Base-by-base conservation (phyloP, 2,113 vertebrate genomes). In the Melospiza georgiana region DNA sequence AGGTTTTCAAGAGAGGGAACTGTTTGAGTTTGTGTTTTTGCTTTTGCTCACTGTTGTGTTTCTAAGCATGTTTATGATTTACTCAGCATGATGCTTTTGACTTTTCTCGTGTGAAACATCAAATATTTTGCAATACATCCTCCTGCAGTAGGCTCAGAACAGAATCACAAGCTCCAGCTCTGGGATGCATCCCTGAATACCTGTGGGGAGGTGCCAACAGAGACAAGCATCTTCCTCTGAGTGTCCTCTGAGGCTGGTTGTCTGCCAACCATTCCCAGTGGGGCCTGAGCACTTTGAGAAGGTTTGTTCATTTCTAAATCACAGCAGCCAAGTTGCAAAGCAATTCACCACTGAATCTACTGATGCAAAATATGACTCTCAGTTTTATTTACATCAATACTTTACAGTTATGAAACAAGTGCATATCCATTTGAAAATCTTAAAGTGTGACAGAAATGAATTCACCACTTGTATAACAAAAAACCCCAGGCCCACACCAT, bases 41-140 rank as follows among this genome's bases (percentile, higher is more conserved):
- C 55, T 88, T 75, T 76, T 87, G 41, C 49, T 86, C 59, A 22
- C 69, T 86, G 49, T 44, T 91, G 39, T 74, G 75, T 44, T 94
- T 91, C 85, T 80, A 80, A 39, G 43, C n/a, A 46, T 48, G 54
- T 77, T 85, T 87, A 43, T 93, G 76, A 93, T 94, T 91, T 92
- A 76, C 72, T 62, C 87, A 80, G 63, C 67, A 33, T 80, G 55
- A 30, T 37, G 55, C 43, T 91, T 86, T 83, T 94, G 55, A 62
- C 61, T 95, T 76, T 67, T n/a, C 27, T 74, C 0, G 0, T 35
- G 43, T 84, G 82, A 87, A 93, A 51, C 39, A 65, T 67, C 31
- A 62, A 37, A 49, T 63, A 74, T 48, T 87, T 88, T 74, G 33
- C 72, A 91, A 80, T 31, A 63, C 55, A 80, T 55, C n/a, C 33